phyloP scores from a whole-genome alignment of 2,888 invertebrate species.

The Synanthedon tipuliformis region DNA sequence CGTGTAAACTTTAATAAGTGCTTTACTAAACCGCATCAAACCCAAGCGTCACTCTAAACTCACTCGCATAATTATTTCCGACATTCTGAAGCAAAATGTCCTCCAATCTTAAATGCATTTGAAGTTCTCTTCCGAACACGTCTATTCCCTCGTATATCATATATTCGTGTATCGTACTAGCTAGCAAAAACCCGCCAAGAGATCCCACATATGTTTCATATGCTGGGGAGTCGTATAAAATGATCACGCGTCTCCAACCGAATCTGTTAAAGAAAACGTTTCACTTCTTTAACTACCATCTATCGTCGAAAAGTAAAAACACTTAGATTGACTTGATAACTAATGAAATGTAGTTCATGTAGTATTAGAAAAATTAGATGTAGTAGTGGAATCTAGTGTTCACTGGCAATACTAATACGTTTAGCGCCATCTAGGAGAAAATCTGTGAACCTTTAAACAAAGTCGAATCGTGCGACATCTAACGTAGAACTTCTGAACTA shows the following conservation, averaged over 20 bases:
- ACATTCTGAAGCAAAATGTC: conserved; percentile 62
- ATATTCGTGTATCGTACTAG: conserved; percentile 77
- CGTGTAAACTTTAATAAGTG: background rate
- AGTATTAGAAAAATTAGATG: no score
- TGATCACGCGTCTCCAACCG: conserved; percentile 77
- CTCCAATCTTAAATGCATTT: conserved; percentile 41
- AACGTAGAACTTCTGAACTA: no score
- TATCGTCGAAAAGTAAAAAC: no score
- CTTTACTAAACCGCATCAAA: conserved; percentile 8
- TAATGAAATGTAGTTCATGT: no score
- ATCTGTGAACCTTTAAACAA: no score
- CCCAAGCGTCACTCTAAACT: conserved; percentile 30
- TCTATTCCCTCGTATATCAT: conserved; percentile 41
- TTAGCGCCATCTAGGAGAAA: no score
- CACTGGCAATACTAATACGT: no score
- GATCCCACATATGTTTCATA: conserved; percentile 75
- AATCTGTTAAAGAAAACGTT: conserved; percentile 60
- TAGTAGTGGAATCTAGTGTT: no score
- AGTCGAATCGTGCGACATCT: no score
- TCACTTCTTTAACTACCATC: no score
- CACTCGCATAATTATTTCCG: conserved; percentile 66
- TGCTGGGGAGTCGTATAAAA: conserved; percentile 82
- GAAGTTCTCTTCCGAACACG: conserved; percentile 44
- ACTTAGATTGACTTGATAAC: no score
- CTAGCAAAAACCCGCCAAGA: conserved; percentile 81